These are phyloP conservation scores for Scaptomyza hsui DNA, from an alignment of 1,140 invertebrate species.

Conservation along the genomic window DNA sequence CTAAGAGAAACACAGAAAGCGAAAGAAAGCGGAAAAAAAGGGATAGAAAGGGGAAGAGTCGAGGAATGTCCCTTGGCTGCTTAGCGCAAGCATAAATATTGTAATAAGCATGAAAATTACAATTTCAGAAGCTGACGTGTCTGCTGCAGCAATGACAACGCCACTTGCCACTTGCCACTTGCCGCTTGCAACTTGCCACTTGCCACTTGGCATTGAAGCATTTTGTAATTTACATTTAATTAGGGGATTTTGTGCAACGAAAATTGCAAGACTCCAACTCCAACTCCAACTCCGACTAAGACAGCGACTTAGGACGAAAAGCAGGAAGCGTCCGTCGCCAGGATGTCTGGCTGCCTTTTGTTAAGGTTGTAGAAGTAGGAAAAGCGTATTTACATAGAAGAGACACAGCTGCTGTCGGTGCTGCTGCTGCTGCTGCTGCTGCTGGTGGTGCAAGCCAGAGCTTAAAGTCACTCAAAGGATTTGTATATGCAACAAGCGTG, in stretches of 20 bases:
- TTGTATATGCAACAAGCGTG: constrained; percentile 33
- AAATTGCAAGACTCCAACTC: constrained; percentile 26
- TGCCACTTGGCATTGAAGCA: constrained; percentile 56
- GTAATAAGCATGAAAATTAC: constrained; percentile 74
- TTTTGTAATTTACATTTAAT: constrained; percentile 76
- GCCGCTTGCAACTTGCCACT: constrained; percentile 27
- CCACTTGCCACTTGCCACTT: constrained; percentile 48
- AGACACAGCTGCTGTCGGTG: constrained; percentile 5
- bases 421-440: too few species aligned
- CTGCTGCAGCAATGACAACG: constrained; percentile 41
- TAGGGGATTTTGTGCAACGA: constrained; percentile 60
- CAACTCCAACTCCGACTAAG: not conserved
- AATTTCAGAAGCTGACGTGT: constrained; percentile 55
- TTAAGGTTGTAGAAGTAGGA: constrained; percentile 28
- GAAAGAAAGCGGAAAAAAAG: too few species aligned
- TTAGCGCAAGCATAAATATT: constrained; percentile 65
- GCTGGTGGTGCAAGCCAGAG: constrained; percentile 3
- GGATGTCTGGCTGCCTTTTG: constrained; percentile 30
- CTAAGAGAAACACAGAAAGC: not conserved
- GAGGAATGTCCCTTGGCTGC: constrained; percentile 36
- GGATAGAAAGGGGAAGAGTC: constrained; percentile 23
- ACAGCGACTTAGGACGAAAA: not conserved
- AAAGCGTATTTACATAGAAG: constrained; percentile 50
- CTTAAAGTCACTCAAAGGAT: constrained; percentile 64
- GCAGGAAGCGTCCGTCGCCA: constrained; percentile 14